Conservation (phyloP, 2,113 vertebrate genomes). For the Xyrauchen texanus region DNA sequence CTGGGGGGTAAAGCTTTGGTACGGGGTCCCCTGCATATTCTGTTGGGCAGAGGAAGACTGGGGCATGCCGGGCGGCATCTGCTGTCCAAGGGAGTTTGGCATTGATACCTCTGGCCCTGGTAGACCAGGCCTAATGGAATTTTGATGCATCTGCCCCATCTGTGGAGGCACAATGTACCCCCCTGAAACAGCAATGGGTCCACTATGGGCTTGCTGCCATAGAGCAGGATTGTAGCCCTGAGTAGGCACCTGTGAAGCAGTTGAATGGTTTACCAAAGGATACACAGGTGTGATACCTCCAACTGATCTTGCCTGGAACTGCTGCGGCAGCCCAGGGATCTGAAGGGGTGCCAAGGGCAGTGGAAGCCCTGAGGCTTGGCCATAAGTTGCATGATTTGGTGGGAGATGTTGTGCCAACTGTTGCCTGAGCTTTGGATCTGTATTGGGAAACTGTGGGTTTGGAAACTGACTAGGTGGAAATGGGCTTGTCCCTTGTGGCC, state of each 20-base stretch:
- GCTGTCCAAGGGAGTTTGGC: slow-evolving; percentile 26
- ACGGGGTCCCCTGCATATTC: slow-evolving; percentile 35
- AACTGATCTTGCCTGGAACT: slow-evolving; percentile 38
- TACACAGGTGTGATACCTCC: slow-evolving; percentile 20
- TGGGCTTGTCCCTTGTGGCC: slow-evolving; percentile 26
- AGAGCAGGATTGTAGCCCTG: slow-evolving; percentile 33
- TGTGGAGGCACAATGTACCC: slow-evolving; percentile 27
- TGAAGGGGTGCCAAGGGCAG: slow-evolving; percentile 2
- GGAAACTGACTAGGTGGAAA: slow-evolving; percentile 17
- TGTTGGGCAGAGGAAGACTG: slow-evolving; percentile 38
- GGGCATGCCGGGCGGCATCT: slow-evolving; percentile 22
- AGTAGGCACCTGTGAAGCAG: slow-evolving; percentile 22
- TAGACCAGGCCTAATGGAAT: slow-evolving; percentile 27
- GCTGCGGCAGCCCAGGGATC: slow-evolving; percentile 28
- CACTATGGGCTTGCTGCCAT: slow-evolving; percentile 29
- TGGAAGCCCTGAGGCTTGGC: background rate
- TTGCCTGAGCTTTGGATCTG: slow-evolving; percentile 21
- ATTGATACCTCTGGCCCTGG: slow-evolving; percentile 9
- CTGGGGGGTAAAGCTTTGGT: slow-evolving; percentile 38
- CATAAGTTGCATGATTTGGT: slow-evolving; percentile 20
- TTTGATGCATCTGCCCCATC: slow-evolving; percentile 23
- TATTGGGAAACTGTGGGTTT: slow-evolving; percentile 15
- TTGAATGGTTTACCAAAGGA: slow-evolving; percentile 9
- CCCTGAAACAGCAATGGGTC: slow-evolving; percentile 4
- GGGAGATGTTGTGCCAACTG: background rate